phyloP scores from a whole-genome alignment of 2,888 invertebrate genomes.

The Pollenia amentaria region DNA sequence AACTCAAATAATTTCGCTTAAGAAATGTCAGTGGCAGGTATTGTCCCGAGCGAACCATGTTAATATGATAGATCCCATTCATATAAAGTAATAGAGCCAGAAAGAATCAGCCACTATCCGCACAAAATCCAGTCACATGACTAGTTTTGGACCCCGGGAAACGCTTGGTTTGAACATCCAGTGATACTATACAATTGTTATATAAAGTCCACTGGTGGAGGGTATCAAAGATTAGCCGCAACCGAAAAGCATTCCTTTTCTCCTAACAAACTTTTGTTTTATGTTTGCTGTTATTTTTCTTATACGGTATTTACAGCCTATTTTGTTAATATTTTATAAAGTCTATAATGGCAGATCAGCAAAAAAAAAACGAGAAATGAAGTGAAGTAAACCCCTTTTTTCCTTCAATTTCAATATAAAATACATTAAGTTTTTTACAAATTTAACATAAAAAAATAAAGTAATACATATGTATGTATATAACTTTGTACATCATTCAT shows the following conservation, averaged over 20 bases:
- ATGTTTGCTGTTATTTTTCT: background rate
- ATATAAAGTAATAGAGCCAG: no score
- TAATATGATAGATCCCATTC: no score
- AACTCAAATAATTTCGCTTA: no score
- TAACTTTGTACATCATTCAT: conserved; percentile 27
- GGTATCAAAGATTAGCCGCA: no score
- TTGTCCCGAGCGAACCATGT: no score
- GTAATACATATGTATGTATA: background rate
- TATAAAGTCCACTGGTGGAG: no score
- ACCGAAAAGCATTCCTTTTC: background rate
- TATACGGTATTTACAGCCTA: background rate
- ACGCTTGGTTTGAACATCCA: no score
- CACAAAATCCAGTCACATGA: no score
- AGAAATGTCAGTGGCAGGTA: no score
- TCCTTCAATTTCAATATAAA: conserved; percentile 1
- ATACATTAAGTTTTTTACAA: background rate
- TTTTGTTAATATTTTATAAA: conserved; percentile 5
- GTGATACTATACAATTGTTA: no score
- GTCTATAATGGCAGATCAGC: conserved; percentile 1
- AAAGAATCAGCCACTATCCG: no score
- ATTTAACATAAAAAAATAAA: background rate
- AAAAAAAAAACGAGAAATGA: background rate
- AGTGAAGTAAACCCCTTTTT: background rate
- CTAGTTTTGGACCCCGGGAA: no score
- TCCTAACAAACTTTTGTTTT: background rate